phyloP scores from a whole-genome alignment of 1,140 invertebrate genomes.

The Cotesia typhae region DNA sequence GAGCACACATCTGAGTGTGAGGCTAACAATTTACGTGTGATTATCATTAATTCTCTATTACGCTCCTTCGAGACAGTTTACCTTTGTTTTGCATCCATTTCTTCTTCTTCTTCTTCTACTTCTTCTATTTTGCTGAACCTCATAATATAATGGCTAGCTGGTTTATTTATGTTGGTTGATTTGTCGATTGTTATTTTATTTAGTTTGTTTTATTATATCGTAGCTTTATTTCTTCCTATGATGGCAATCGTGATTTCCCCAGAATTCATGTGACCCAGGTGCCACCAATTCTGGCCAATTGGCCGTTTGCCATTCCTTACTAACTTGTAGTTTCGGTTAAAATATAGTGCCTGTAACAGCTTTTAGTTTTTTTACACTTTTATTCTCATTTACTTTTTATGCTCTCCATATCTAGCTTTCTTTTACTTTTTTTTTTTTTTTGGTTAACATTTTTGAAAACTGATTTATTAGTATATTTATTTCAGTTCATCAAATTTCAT shows the following conservation, averaged over 20 bases:
- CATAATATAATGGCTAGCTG: too few relatives aligned
- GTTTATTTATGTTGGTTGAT: background rate
- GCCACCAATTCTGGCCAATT: conserved; percentile 49
- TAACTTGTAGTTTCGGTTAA: conserved; percentile 44
- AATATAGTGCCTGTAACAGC: conserved; percentile 16
- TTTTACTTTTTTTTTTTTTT: conserved; percentile 12
- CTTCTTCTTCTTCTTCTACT: too few relatives aligned
- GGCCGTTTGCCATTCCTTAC: conserved; percentile 37
- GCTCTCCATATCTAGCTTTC: background rate
- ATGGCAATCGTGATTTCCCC: conserved; percentile 33
- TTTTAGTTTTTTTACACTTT: conserved; percentile 4
- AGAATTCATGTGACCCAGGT: conserved; percentile 38
- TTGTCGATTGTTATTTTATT: conserved; percentile 7
- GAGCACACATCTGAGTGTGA: too few relatives aligned
- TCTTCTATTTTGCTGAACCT: too few relatives aligned
- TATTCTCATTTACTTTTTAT: background rate
- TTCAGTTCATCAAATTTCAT: too few relatives aligned
- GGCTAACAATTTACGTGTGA: too few relatives aligned
- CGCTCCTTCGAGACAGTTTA: too few relatives aligned
- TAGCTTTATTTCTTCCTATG: conserved; percentile 3
- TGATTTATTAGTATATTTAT: background rate
- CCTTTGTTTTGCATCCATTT: too few relatives aligned
- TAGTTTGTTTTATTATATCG: background rate
- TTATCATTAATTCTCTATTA: too few relatives aligned
- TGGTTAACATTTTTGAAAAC: background rate